phyloP scores from a whole-genome alignment of 2,797 vertebrate genomes.

The Malurus leucopterus region DNA sequence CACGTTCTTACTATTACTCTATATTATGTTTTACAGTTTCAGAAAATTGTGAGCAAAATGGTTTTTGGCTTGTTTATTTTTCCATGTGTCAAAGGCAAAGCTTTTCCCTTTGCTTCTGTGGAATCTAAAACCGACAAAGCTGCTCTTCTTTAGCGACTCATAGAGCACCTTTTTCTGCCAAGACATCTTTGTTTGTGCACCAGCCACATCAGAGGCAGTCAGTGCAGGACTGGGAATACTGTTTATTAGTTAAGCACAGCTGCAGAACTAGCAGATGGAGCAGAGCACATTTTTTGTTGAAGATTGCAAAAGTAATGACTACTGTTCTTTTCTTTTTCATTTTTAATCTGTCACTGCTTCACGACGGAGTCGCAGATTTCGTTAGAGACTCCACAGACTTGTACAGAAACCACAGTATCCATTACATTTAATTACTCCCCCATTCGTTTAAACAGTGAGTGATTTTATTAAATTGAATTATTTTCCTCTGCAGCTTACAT shows the following conservation, averaged over 20 bases:
- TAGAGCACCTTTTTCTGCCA: constrained; percentile 29
- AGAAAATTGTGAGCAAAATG: neutral
- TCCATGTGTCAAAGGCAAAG: neutral
- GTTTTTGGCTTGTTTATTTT: neutral
- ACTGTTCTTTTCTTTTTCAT: neutral
- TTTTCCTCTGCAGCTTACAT: neutral
- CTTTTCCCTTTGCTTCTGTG: neutral
- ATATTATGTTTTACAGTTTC: neutral
- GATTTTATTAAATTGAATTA: constrained; percentile 12
- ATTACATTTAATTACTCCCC: neutral
- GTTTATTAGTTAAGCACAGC: constrained; percentile 61
- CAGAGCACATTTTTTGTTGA: neutral
- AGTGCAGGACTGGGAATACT: constrained; percentile 32
- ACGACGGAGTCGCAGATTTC: neutral
- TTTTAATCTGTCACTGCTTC: constrained; percentile 14
- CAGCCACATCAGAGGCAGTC: constrained; percentile 15
- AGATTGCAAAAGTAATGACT: constrained; percentile 22
- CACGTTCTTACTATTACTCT: neutral
- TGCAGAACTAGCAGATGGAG: constrained; percentile 48
- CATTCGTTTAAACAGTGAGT: neutral
- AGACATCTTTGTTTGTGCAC: constrained; percentile 38
- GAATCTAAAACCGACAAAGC: neutral
- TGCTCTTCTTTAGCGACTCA: constrained; percentile 3
- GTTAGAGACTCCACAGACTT: neutral
- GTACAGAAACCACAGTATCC: neutral